Percentiles rank a stretch among this genome's conserved stretches.
phyloP scores from a whole-genome alignment of 2,113 vertebrate species.

The Oophaga pumilio region DNA sequence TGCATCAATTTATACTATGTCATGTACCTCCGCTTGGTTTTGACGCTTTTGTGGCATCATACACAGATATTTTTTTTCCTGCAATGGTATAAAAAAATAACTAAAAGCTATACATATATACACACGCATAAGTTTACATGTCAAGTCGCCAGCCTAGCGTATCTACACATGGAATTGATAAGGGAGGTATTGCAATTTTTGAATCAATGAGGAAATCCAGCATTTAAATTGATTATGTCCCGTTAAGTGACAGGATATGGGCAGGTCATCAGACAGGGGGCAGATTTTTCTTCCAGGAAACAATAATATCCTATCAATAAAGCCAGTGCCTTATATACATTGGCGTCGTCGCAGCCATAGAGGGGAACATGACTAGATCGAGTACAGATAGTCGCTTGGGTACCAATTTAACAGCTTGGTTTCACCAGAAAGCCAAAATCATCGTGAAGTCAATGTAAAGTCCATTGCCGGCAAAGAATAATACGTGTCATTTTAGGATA shows the following conservation, averaged over 20 bases:
- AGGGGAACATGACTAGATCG: conserved; percentile 4
- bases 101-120: too few species aligned
- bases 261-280: conserved; percentile 11
- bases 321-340: background rate
- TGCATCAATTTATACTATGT: too few species aligned
- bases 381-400: conserved; percentile 14
- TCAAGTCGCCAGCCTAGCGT: background rate
- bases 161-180: background rate
- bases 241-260: conserved; percentile 10
- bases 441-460: background rate
- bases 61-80: too few species aligned
- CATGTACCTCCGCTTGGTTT: too few species aligned
- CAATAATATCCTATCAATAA: conserved; percentile 16
- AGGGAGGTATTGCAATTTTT: background rate
- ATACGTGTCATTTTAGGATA: background rate
- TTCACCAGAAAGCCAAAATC: background rate
- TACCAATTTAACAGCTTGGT: conserved; percentile 1
- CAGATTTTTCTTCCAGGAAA: background rate
- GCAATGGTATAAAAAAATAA: too few species aligned
- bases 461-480: background rate
- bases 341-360: background rate
- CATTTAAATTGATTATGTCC: background rate
- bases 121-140: too few species aligned
- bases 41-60: too few species aligned
- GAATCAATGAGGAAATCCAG: background rate